A percentile compares a stretch with the other conserved stretches of the same genome.
Evolutionary conservation across 2,797 vertebrate genomes (phyloP).

Genomic region (Poecilia picta): DNA sequence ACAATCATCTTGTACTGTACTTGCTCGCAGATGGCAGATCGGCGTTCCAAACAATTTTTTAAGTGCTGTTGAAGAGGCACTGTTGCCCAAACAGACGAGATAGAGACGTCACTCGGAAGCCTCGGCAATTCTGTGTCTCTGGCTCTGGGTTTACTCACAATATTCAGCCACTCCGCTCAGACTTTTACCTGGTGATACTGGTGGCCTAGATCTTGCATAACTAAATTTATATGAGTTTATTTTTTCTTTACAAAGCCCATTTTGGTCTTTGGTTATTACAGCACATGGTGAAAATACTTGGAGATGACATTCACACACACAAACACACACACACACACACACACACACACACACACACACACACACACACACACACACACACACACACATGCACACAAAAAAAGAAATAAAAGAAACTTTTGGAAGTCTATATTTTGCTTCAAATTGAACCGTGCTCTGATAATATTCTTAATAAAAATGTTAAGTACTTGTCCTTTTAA

Average conservation of each 20-base stretch:
- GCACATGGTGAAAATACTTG: conserved; percentile 15
- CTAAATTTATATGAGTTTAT: conserved; percentile 23
- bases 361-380: too few relatives aligned
- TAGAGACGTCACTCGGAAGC: conserved; percentile 60
- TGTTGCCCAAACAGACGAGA: conserved; percentile 63
- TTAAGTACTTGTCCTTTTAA: conserved; percentile 2
- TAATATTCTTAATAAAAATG: not conserved
- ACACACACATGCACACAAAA: not conserved
- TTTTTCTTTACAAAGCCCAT: conserved; percentile 2
- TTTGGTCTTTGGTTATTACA: conserved; percentile 16
- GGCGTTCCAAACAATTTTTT: conserved; percentile 64
- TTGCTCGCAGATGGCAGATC: conserved; percentile 68
- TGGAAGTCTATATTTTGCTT: conserved; percentile 7
- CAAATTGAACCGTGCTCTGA: conserved; percentile 8
- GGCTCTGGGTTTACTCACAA: conserved; percentile 52
- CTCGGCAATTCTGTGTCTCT: conserved; percentile 60
- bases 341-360: too few relatives aligned
- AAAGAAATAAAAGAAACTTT: not conserved
- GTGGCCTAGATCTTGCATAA: conserved; percentile 13
- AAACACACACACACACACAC: too few relatives aligned
- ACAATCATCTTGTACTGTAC: conserved; percentile 62
- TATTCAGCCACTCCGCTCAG: conserved; percentile 40
- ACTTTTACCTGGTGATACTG: conserved; percentile 51
- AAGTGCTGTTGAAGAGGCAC: conserved; percentile 51
- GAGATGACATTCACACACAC: conserved; percentile 7